A percentile compares a stretch with the other conserved stretches of the same genome.
Evolutionary conservation across 2,888 invertebrate species (phyloP).

Genomic region (Clusia tigrina): DNA sequence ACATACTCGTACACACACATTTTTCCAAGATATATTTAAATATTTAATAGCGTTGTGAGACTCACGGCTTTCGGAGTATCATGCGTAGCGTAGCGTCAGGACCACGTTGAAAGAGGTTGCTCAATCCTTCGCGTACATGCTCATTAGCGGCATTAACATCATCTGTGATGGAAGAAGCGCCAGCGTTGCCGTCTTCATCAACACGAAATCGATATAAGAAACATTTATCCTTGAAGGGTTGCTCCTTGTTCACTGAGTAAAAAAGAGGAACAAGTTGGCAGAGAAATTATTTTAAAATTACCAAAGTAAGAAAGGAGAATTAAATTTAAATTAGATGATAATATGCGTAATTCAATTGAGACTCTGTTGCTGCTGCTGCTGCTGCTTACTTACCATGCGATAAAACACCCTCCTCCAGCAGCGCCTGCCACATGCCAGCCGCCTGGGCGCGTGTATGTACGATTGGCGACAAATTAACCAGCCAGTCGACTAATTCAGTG

Average conservation of each 20-base stretch:
- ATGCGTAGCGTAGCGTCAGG: constrained; percentile 82
- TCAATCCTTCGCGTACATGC: constrained; percentile 73
- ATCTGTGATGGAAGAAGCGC: constrained; percentile 68
- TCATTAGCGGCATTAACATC: constrained; percentile 74
- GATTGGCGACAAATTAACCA: constrained; percentile 71
- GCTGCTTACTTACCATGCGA: constrained; percentile 71
- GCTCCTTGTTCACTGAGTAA: constrained; percentile 74
- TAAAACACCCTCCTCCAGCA: constrained; percentile 81
- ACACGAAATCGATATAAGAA: constrained; percentile 82
- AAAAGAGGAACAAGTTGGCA: too few species aligned
- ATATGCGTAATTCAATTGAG: too few species aligned
- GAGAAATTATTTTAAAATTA: too few species aligned
- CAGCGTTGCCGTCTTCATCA: constrained; percentile 73
- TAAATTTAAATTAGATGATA: too few species aligned
- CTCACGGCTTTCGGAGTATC: constrained; percentile 82
- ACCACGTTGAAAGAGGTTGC: constrained; percentile 74
- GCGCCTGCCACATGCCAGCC: constrained; percentile 83
- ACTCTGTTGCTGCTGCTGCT: not conserved
- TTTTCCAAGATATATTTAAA: too few species aligned
- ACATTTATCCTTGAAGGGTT: constrained; percentile 84
- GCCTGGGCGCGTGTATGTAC: constrained; percentile 75
- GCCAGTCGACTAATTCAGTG: constrained; percentile 83
- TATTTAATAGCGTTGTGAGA: too few species aligned
- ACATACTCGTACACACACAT: too few species aligned
- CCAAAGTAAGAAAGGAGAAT: too few species aligned